Evolutionary conservation across 2,888 invertebrate species (phyloP), one percentile per base, ranked within the genome.

Genomic region (Bombyx huttoni): DNA sequence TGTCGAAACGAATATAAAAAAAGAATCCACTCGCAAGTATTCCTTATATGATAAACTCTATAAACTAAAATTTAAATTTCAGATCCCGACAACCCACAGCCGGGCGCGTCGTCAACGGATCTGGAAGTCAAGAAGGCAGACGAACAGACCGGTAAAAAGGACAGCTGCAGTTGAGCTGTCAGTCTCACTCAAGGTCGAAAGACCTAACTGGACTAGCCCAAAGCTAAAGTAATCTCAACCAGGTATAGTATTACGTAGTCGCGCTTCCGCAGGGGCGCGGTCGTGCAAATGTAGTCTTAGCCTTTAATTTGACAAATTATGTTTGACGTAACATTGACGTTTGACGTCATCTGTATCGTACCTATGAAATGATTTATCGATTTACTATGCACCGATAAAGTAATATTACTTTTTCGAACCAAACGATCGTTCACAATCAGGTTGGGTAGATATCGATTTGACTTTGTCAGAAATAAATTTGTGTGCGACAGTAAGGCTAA

Each of bases 161-260:
- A 78, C 56, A 70, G 69, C 58, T 76, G 78, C 69, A 87, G 87
- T 78, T 87, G 87, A 87, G 78, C 85, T 76, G 70, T 60, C 66
- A 71, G 62, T 51, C 60, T 59, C 62, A 60, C 63, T 64, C 71
- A 57, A 64, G 61, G 75, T 75, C 76, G 62, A 61, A 45, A 69
- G 76, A 75, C 74, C 63, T 56, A 64, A 59, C 63, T 65, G 78
- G 83, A 82, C 80, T 80, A 72, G 75, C 77, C 84, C 84, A 83
- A 84, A 83, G 78, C 74, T 78, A 71, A 77, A 73, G 84, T 82
- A 86, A 86, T 85, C 86, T 86, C 86, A 84, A 70, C 67, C 75
- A 75, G 75, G 75, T 79, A 82, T 76, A 80, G 73, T 78, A 77
- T 78, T 79, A 76, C 70, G 78, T 74, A 80, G 75, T 75, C 76